Conservation (phyloP, 2,888 invertebrate species). For the Panzeria rudis region DNA sequence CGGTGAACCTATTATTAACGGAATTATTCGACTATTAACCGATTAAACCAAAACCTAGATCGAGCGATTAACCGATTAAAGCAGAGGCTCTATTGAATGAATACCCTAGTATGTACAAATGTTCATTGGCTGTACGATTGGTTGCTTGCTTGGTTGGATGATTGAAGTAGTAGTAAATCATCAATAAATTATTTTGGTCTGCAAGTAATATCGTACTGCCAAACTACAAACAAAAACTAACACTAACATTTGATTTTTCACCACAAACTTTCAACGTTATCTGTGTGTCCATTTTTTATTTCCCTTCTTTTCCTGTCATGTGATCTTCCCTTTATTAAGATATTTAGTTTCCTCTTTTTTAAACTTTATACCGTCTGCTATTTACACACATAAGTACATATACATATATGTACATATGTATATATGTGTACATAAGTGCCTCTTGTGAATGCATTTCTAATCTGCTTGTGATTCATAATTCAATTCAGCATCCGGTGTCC, state of each 20-base stretch:
- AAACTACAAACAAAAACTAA: slow-evolving; percentile 18
- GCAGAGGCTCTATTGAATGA: too few relatives aligned
- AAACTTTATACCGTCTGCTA: neutral
- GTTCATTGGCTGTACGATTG: slow-evolving; percentile 13
- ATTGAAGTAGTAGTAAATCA: slow-evolving; percentile 53
- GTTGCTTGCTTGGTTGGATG: neutral
- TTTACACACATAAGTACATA: too few relatives aligned
- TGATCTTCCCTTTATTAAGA: slow-evolving; percentile 44
- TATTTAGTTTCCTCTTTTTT: slow-evolving; percentile 26
- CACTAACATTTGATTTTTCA: slow-evolving; percentile 32
- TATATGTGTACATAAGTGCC: slow-evolving; percentile 3
- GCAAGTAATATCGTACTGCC: slow-evolving; percentile 53
- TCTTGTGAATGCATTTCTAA: slow-evolving; percentile 52
- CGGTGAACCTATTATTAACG: too few relatives aligned
- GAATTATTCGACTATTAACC: too few relatives aligned
- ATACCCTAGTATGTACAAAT: too few relatives aligned
- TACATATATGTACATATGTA: neutral
- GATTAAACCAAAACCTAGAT: too few relatives aligned
- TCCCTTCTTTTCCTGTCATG: slow-evolving; percentile 34
- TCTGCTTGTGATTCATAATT: slow-evolving; percentile 65
- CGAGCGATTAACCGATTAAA: too few relatives aligned
- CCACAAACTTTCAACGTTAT: slow-evolving; percentile 60
- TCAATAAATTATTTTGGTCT: slow-evolving; percentile 64
- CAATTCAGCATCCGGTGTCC: slow-evolving; percentile 40
- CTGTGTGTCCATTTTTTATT: slow-evolving; percentile 36